phyloP scores from a whole-genome alignment of 2,888 invertebrate species.

The Cinara cedri region DNA sequence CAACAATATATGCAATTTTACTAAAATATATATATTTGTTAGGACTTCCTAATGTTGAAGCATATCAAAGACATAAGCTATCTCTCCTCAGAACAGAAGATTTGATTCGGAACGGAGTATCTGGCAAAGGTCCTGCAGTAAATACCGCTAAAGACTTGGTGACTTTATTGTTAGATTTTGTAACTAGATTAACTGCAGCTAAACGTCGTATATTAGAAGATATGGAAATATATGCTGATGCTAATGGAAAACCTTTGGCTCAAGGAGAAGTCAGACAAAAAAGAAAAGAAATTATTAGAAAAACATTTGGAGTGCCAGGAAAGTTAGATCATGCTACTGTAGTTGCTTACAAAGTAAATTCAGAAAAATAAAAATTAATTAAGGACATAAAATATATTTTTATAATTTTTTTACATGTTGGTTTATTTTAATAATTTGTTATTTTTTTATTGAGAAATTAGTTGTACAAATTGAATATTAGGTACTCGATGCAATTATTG shows the following conservation, averaged over 20 bases:
- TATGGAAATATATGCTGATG: constrained; percentile 74
- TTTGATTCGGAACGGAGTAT: constrained; percentile 72
- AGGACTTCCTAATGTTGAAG: constrained; percentile 73
- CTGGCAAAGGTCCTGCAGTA: constrained; percentile 70
- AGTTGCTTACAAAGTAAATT: constrained; percentile 78
- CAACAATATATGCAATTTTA: background rate
- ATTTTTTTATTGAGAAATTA: constrained; percentile 14
- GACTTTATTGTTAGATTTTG: constrained; percentile 78
- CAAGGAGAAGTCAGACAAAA: constrained; percentile 72
- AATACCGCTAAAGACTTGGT: constrained; percentile 72
- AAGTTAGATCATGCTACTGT: constrained; percentile 89
- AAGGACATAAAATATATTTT: constrained; percentile 1
- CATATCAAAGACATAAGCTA: constrained; percentile 76
- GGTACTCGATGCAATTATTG: background rate
- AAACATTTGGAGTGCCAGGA: constrained; percentile 76
- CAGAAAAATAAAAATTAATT: constrained; percentile 35
- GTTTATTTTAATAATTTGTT: constrained; percentile 32
- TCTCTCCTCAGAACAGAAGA: constrained; percentile 78
- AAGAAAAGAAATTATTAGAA: constrained; percentile 74
- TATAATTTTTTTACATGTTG: background rate
- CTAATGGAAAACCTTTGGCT: constrained; percentile 65
- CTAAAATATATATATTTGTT: background rate
- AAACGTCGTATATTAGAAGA: constrained; percentile 84
- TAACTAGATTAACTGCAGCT: constrained; percentile 76
- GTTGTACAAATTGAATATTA: background rate